phyloP scores from a whole-genome alignment of 2,888 invertebrate species.

The Unio pictorum region DNA sequence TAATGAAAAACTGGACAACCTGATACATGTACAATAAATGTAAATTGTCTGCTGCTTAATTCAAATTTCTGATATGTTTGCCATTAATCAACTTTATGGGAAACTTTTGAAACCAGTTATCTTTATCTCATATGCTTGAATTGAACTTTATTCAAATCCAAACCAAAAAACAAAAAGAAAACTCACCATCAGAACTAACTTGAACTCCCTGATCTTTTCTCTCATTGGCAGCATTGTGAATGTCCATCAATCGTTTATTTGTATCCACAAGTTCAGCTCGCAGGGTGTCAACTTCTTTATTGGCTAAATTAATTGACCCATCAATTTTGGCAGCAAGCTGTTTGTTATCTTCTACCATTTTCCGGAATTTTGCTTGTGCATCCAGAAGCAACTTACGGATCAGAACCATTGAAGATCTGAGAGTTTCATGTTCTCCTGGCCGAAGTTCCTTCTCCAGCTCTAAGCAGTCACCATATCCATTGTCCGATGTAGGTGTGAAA shows the following conservation, averaged over 20 bases:
- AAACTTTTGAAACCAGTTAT: too few relatives aligned
- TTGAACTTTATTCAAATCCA: too few relatives aligned
- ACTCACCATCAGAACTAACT: slow-evolving; percentile 10
- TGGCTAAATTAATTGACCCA: slow-evolving; percentile 64
- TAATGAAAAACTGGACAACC: too few relatives aligned
- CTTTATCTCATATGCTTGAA: too few relatives aligned
- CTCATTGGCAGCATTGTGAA: slow-evolving; percentile 20
- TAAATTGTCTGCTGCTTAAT: too few relatives aligned
- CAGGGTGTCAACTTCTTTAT: slow-evolving; percentile 76
- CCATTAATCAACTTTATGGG: too few relatives aligned
- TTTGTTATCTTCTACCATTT: slow-evolving; percentile 90
- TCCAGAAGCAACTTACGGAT: slow-evolving; percentile 89
- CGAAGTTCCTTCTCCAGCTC: slow-evolving; percentile 50
- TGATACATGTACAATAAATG: too few relatives aligned
- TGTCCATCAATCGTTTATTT: slow-evolving; percentile 71
- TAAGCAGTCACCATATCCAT: slow-evolving; percentile 20
- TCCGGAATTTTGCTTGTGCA: slow-evolving; percentile 87
- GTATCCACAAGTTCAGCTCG: slow-evolving; percentile 76
- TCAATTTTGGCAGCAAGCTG: slow-evolving; percentile 74
- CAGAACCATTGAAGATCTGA: slow-evolving; percentile 86
- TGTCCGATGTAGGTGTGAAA: slow-evolving; percentile 49
- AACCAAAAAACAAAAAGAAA: too few relatives aligned
- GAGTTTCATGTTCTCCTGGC: slow-evolving; percentile 74
- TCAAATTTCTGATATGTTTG: too few relatives aligned
- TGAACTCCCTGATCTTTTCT: slow-evolving; percentile 11